A percentile compares a stretch with the other conserved stretches of the same genome.
phyloP scores from a whole-genome alignment of 2,113 vertebrate genomes.

The Coracopsis vasa region DNA sequence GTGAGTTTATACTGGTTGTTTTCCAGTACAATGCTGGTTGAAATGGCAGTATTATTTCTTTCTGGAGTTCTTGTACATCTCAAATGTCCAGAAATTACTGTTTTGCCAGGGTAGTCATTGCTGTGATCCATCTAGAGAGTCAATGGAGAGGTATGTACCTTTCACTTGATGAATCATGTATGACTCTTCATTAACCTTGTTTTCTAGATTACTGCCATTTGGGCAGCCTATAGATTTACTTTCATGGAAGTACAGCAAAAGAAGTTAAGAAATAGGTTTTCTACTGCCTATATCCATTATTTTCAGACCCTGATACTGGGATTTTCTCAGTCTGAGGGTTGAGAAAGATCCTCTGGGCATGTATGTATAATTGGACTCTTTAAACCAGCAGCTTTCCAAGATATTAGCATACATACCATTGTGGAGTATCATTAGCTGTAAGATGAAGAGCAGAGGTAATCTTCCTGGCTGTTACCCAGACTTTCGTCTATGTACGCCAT shows the following conservation, averaged over 20 bases:
- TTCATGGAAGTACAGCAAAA: not conserved
- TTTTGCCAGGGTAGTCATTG: not conserved
- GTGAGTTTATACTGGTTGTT: not conserved
- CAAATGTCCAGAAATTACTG: not conserved
- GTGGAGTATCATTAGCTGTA: not conserved
- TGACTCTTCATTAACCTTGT: not conserved
- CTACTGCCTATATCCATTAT: not conserved
- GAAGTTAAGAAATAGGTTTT: not conserved
- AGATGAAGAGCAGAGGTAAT: not conserved
- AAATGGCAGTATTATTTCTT: not conserved
- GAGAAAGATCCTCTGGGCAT: not conserved
- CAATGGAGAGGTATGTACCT: not conserved
- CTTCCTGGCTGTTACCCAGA: not conserved
- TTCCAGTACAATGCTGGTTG: not conserved
- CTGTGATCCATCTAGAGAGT: not conserved
- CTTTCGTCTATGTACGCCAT: not conserved
- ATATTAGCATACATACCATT: not conserved
- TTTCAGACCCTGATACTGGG: not conserved
- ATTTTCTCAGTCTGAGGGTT: not conserved
- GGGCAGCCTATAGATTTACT: not conserved
- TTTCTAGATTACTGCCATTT: not conserved
- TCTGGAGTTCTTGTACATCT: not conserved
- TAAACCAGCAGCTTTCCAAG: not conserved
- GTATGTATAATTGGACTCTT: not conserved
- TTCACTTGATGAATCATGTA: not conserved